A percentile compares a stretch with the other conserved stretches of the same genome.
These are phyloP conservation scores for Melinaea menophilus DNA, from an alignment of 2,888 invertebrate species.

Conservation along the genomic window DNA sequence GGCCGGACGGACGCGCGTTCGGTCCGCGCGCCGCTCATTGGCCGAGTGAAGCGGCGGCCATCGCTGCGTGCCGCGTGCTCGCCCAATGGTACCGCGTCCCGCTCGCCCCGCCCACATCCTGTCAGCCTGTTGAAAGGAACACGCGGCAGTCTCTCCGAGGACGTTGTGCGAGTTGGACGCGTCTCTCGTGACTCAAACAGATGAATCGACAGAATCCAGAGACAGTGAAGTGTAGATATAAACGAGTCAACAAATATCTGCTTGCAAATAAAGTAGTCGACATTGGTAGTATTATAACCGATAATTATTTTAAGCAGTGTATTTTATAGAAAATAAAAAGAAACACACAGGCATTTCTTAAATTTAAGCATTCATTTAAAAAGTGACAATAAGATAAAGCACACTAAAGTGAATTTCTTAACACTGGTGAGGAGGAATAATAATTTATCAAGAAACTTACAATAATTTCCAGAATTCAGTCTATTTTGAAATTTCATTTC, in stretches of 20 bases:
- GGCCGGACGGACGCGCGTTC: slow-evolving; percentile 73
- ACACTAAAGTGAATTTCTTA: too few relatives aligned
- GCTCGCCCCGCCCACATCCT: slow-evolving; percentile 76
- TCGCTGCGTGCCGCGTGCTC: slow-evolving; percentile 57
- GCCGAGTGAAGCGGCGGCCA: slow-evolving; percentile 74
- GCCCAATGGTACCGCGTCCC: slow-evolving; percentile 72
- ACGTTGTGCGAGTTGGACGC: slow-evolving; percentile 45
- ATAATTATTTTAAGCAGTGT: too few relatives aligned
- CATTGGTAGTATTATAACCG: too few relatives aligned
- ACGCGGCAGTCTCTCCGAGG: slow-evolving; percentile 63
- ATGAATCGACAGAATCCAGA: slow-evolving; percentile 10
- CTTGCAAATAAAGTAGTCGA: too few relatives aligned
- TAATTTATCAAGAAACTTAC: too few relatives aligned
- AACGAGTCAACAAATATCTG: too few relatives aligned
- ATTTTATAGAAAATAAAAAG: too few relatives aligned
- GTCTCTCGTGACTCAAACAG: slow-evolving; percentile 30
- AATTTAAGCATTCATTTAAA: slow-evolving; percentile 1
- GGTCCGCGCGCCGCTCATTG: slow-evolving; percentile 72
- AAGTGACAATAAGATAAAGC: neutral
- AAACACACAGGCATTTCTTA: neutral
- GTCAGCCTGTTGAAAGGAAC: slow-evolving; percentile 69
- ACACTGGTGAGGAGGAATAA: too few relatives aligned
- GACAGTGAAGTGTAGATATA: slow-evolving; percentile 19
- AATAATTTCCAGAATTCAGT: too few relatives aligned
- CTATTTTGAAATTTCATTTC: too few relatives aligned